A percentile compares a stretch with the other conserved stretches of the same genome.
Evolutionary conservation across 2,113 vertebrate species (phyloP).

Genomic region (Mus spicilegus): DNA sequence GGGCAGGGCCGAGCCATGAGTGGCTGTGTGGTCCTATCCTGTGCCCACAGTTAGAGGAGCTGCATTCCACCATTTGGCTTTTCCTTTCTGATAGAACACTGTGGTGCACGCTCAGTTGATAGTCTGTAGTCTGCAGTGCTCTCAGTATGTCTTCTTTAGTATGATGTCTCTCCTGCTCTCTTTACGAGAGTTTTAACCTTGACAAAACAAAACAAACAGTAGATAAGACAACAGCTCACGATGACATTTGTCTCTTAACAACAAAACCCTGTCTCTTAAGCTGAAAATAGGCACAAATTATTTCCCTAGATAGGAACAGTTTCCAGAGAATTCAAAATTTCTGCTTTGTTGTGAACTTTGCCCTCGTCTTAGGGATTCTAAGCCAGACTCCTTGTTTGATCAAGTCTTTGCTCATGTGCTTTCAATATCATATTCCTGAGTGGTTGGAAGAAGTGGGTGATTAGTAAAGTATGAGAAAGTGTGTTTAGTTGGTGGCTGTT

Average conservation of each 20-base stretch:
- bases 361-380: background rate
- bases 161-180: background rate
- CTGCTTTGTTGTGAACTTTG: background rate
- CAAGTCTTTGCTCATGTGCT: background rate
- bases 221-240: background rate
- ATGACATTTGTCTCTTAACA: background rate
- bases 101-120: background rate
- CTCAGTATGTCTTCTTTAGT: background rate
- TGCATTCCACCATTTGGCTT: background rate
- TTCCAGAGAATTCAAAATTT: background rate
- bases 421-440: background rate
- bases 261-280: background rate
- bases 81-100: background rate
- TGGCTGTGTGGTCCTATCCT: background rate
- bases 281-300: background rate
- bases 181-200: constrained; percentile 23
- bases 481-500: constrained; percentile 36
- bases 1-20: background rate
- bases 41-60: background rate
- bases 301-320: background rate
- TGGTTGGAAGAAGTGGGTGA: constrained; percentile 22
- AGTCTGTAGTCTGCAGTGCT: background rate
- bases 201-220: background rate
- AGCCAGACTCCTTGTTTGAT: background rate
- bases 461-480: background rate